Conservation (phyloP, 2,113 vertebrate genomes). For the Nansenia antarctica region DNA sequence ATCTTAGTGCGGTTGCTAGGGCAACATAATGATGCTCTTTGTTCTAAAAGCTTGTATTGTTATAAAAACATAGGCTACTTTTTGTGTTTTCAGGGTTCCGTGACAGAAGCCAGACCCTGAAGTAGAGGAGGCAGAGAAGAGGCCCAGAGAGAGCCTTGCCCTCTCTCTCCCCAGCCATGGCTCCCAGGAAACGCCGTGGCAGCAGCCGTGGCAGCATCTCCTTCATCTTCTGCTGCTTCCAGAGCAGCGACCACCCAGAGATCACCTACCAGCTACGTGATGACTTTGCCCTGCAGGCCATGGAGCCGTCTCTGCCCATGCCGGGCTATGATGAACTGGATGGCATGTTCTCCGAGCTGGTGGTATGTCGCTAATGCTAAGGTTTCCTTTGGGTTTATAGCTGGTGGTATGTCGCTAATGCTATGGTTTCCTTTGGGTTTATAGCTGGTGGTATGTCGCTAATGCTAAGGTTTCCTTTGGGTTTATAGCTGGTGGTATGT, state of each 20-base stretch:
- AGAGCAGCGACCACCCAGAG: conserved; percentile 84
- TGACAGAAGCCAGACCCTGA: conserved; percentile 66
- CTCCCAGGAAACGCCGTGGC: conserved; percentile 80
- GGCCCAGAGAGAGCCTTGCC: conserved; percentile 59
- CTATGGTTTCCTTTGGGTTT: not conserved
- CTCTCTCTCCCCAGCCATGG: conserved; percentile 75
- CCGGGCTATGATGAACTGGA: conserved; percentile 86
- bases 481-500: too few species aligned
- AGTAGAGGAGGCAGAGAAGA: conserved; percentile 62
- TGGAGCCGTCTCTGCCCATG: conserved; percentile 85
- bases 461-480: too few species aligned
- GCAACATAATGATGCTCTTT: too few species aligned
- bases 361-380: conserved; percentile 78
- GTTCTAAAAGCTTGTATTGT: too few species aligned
- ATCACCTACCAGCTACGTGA: conserved; percentile 86
- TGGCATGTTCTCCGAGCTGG: conserved; percentile 87
- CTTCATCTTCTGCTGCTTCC: conserved; percentile 90
- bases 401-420: not conserved
- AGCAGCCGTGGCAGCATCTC: conserved; percentile 67
- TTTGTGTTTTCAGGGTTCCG: conserved; percentile 56
- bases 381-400: not conserved
- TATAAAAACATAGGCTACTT: not conserved
- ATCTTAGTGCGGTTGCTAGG: too few species aligned
- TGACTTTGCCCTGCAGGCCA: conserved; percentile 77
- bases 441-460: too few species aligned